phyloP scores from a whole-genome alignment of 1,140 invertebrate species.

The Macrosteles quadrilineatus region DNA sequence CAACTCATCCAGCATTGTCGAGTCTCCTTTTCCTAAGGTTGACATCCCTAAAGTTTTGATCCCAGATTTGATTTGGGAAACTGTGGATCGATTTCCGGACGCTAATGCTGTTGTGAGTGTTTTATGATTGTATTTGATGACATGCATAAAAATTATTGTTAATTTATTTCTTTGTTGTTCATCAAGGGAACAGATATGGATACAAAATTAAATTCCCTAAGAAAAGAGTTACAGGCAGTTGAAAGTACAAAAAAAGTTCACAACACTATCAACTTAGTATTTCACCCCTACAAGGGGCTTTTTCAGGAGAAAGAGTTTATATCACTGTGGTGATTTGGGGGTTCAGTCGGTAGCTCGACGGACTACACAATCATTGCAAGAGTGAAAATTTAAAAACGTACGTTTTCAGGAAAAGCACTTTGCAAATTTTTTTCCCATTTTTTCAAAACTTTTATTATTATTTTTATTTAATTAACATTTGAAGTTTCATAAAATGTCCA shows the following conservation, averaged over 20 bases:
- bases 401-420: too few relatives aligned
- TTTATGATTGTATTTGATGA: not conserved
- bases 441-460: too few relatives aligned
- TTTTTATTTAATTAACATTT: too few relatives aligned
- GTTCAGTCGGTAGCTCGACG: not conserved
- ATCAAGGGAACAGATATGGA: too few relatives aligned
- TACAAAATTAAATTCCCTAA: too few relatives aligned
- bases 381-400: too few relatives aligned
- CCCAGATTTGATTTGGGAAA: constrained; percentile 64
- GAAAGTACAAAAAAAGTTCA: too few relatives aligned
- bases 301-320: not conserved
- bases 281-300: too few relatives aligned
- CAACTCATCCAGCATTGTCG: constrained; percentile 17
- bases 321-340: not conserved
- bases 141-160: not conserved
- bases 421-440: too few relatives aligned
- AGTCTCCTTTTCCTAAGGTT: constrained; percentile 53
- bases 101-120: constrained; percentile 61
- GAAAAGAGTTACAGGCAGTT: too few relatives aligned
- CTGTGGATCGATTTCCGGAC: constrained; percentile 61
- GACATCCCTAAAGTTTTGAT: constrained; percentile 57
- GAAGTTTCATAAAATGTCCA: too few relatives aligned
- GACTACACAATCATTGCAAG: not conserved
- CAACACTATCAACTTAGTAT: too few relatives aligned
- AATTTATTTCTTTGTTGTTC: not conserved